phyloP scores from a whole-genome alignment of 2,888 invertebrate genomes.

The Parelbella ahira region DNA sequence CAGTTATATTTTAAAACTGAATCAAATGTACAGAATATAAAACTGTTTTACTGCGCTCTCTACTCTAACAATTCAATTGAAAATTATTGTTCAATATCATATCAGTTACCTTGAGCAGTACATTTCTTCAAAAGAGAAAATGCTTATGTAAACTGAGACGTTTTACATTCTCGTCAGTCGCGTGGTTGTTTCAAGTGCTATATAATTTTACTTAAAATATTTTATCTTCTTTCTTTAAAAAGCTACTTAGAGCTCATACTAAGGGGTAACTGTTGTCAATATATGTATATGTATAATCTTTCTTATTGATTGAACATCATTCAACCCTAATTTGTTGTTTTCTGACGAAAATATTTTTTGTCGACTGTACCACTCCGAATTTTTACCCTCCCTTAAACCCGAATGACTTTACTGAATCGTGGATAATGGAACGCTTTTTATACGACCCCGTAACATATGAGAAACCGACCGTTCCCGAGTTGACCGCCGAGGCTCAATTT shows the following conservation, averaged over 20 bases:
- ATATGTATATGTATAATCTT: conserved; percentile 15
- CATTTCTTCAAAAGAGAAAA: no score
- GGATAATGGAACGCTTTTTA: conserved; percentile 5
- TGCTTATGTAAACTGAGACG: no score
- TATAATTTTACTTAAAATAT: no score
- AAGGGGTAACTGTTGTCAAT: conserved; percentile 10
- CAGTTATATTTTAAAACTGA: no score
- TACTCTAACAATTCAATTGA: no score
- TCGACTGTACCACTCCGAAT: conserved; percentile 1
- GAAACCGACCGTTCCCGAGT: conserved; percentile 8
- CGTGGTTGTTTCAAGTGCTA: no score
- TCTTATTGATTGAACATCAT: conserved; percentile 16
- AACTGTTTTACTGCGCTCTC: no score
- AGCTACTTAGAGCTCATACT: no score
- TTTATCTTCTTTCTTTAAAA: background rate
- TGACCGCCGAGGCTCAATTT: conserved; percentile 13
- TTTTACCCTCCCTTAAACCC: background rate
- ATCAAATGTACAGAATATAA: no score
- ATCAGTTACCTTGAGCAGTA: no score
- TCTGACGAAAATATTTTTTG: conserved; percentile 16
- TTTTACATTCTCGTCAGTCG: no score
- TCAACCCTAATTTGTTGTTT: conserved; percentile 13
- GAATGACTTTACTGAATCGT: conserved; percentile 9
- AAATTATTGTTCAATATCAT: no score
- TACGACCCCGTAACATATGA: conserved; percentile 3